Percentiles rank a stretch among this genome's conserved stretches.
These are phyloP conservation scores for Allophyes oxyacanthae DNA, from an alignment of 2,888 invertebrate species.

Conservation along the genomic window DNA sequence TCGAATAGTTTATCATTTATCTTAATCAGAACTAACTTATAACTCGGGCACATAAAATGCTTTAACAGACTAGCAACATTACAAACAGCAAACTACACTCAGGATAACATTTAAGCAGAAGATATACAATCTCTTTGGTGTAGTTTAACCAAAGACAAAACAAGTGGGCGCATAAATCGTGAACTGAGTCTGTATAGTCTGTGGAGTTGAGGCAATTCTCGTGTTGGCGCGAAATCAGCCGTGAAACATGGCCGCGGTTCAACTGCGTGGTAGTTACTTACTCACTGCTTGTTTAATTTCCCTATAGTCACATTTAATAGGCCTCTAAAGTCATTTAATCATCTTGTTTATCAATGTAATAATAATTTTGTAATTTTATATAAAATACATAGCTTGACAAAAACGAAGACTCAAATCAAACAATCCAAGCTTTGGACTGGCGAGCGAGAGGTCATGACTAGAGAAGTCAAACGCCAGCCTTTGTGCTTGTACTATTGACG, in stretches of 20 bases:
- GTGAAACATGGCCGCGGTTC: slow-evolving; percentile 42
- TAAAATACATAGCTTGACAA: no score
- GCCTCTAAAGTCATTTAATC: no score
- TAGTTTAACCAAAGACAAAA: slow-evolving; percentile 61
- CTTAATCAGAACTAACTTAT: slow-evolving; percentile 48
- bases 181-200: slow-evolving; percentile 49
- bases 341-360: no score
- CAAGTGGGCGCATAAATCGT: slow-evolving; percentile 58
- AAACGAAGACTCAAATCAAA: no score
- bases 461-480: no score
- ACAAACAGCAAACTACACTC: slow-evolving; percentile 55
- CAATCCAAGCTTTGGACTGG: no score
- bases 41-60: slow-evolving; percentile 32
- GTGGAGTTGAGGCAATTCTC: slow-evolving; percentile 48
- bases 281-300: slow-evolving; percentile 20
- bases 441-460: no score
- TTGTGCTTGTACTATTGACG: no score
- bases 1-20: slow-evolving; percentile 15
- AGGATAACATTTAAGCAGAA: slow-evolving; percentile 54
- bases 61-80: slow-evolving; percentile 48
- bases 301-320: slow-evolving; percentile 1
- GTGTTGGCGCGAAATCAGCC: slow-evolving; percentile 55
- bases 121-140: slow-evolving; percentile 59
- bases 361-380: no score
- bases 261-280: slow-evolving; percentile 14